Conservation (phyloP, 2,888 invertebrate genomes). For the Zhuqinia jingwanae region DNA sequence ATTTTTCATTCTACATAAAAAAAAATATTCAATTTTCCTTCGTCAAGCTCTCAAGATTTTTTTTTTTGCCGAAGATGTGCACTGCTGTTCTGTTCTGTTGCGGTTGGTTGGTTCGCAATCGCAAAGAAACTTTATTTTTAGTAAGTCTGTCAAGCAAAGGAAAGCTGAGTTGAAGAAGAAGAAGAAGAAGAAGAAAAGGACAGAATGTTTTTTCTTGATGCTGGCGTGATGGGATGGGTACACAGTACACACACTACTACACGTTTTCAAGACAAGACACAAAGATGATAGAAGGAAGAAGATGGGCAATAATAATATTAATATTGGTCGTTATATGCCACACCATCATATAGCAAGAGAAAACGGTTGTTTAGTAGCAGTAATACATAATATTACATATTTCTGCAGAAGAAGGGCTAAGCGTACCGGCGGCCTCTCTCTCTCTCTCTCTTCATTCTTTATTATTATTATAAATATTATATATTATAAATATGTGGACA, state of each 20-base stretch:
- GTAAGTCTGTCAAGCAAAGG: conserved; percentile 56
- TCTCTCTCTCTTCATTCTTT: background rate
- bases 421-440: conserved; percentile 6
- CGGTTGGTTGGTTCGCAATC: conserved; percentile 41
- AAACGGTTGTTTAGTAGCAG: background rate
- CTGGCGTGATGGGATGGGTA: background rate
- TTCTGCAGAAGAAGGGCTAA: background rate
- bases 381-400: background rate
- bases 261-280: background rate
- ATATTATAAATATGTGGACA: conserved; percentile 52
- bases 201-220: conserved; percentile 6
- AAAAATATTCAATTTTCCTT: conserved; percentile 44
- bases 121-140: conserved; percentile 55
- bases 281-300: conserved; percentile 2
- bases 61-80: conserved; percentile 37
- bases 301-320: conserved; percentile 51
- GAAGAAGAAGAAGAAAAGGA: background rate
- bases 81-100: conserved; percentile 16
- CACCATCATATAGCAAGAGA: background rate
- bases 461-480: conserved; percentile 13
- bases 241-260: background rate
- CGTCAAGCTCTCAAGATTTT: conserved; percentile 39
- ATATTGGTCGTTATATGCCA: conserved; percentile 47
- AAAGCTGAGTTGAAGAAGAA: conserved; percentile 14
- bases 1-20: conserved; percentile 24